Evolutionary conservation across 2,113 vertebrate genomes (phyloP).

Genomic region (Carassius gibelio): DNA sequence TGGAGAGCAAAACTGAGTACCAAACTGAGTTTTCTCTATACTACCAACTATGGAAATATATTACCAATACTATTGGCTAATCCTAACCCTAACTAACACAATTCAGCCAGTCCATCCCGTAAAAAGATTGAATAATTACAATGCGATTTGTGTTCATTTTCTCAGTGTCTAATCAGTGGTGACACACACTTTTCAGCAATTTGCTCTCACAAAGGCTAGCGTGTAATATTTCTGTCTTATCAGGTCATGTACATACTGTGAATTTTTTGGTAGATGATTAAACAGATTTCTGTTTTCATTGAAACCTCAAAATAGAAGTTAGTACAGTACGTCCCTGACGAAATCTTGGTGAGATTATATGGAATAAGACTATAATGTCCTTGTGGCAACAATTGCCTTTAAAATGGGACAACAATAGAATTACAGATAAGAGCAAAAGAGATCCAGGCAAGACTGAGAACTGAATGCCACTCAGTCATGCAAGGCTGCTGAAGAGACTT

Average conservation of each 20-base stretch:
- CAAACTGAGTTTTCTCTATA: background rate
- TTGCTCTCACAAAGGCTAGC: background rate
- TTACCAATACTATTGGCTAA: too few species aligned
- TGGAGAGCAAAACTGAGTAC: background rate
- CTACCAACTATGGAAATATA: too few species aligned
- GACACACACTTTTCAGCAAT: background rate
- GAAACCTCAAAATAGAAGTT: conserved; percentile 33
- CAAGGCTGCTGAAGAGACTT: conserved; percentile 21
- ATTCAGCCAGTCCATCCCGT: too few species aligned
- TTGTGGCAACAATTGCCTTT: conserved; percentile 39
- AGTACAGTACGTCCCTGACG: conserved; percentile 20
- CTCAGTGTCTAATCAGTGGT: background rate
- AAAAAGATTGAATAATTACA: too few species aligned
- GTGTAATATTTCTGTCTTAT: background rate
- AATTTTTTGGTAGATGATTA: conserved; percentile 5
- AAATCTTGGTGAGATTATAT: conserved; percentile 10
- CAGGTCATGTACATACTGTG: background rate
- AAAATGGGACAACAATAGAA: conserved; percentile 30
- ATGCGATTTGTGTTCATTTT: background rate
- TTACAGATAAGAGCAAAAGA: conserved; percentile 34
- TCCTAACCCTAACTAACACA: too few species aligned
- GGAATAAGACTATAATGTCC: conserved; percentile 35
- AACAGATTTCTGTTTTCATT: conserved; percentile 28
- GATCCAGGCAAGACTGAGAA: conserved; percentile 33
- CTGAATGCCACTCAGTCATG: background rate